Conservation (phyloP, 2,888 invertebrate genomes). For the Ennomos erosarius region DNA sequence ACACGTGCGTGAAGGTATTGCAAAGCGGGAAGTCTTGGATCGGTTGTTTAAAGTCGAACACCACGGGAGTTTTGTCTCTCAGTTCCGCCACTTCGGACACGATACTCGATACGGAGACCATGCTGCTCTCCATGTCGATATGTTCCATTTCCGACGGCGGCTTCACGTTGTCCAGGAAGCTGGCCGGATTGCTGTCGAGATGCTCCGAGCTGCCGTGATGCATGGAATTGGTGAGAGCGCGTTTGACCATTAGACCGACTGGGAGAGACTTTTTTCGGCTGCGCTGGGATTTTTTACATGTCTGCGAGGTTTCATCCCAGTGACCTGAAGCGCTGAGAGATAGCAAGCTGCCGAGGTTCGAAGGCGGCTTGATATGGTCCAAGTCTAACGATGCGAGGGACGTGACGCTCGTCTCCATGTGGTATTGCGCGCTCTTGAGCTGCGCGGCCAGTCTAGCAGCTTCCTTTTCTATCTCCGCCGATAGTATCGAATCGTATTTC, state of each 20-base stretch:
- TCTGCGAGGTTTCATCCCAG: constrained; percentile 73
- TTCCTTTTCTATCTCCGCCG: constrained; percentile 90
- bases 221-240: constrained; percentile 87
- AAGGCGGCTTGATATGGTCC: constrained; percentile 91
- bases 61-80: constrained; percentile 71
- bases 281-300: constrained; percentile 69
- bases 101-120: constrained; percentile 93
- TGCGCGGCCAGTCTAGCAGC: constrained; percentile 87
- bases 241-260: constrained; percentile 88
- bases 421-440: constrained; percentile 61
- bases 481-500: constrained; percentile 86
- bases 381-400: constrained; percentile 88
- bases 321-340: constrained; percentile 83
- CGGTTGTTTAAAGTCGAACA: constrained; percentile 86
- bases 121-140: constrained; percentile 92
- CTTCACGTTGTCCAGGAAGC: constrained; percentile 92
- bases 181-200: constrained; percentile 84
- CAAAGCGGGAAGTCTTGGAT: constrained; percentile 78
- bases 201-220: constrained; percentile 87
- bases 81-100: constrained; percentile 91
- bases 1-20: constrained; percentile 69
- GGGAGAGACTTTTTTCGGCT: constrained; percentile 89
- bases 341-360: constrained; percentile 89
- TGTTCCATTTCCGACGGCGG: constrained; percentile 93
- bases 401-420: constrained; percentile 85